Evolutionary conservation across 2,888 invertebrate species (phyloP), one percentile per base, ranked within the genome.

Genomic region (Oeneis ivallda): DNA sequence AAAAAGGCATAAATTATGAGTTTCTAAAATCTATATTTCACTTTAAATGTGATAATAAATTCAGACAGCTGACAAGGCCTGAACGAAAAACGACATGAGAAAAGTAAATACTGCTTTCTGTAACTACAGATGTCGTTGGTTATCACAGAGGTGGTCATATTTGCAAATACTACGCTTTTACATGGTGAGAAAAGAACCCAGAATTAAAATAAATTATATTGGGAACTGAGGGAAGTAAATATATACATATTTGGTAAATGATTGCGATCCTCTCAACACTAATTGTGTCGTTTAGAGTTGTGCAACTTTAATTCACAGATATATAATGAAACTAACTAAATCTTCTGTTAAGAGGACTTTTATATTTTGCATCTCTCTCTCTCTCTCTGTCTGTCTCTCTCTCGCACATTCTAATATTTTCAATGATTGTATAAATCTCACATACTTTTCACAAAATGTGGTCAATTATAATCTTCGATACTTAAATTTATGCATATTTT

Each of bases 91-190:
- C 62, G 71, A 78, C 68, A 71, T 77, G 74, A 77, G 77, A 88
- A 89, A 90, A 89, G 89, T 91, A 89, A 90, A 89, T 89, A 89
- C 89, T 89, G 91, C 52, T 82, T 79, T 74, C 39, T 76, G 73
- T 79, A 79, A 84, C 82, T 84, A 84, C 77, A 82, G 83, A 86
- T 86, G 87, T 86, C 85, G 76, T 80, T 81, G 86, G 86, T 89
- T 86, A 86, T 67, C 74, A 75, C 72, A 74, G 71, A 73, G 72
- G 72, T 74, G 73, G 69, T 78, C 71, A 76, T 82, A 87, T 86
- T 87, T 85, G 86, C 89, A 88, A 87, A 88, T 81, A 84, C 66
- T 69, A 61, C 59, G 17, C 2, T 56, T 61, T 50, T 43, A 53
- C 17, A 26, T 37, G 37, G 47, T 4, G 19, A 45, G 15, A 8